phyloP scores from a whole-genome alignment of 2,113 vertebrate species.

The Clarias gariepinus region DNA sequence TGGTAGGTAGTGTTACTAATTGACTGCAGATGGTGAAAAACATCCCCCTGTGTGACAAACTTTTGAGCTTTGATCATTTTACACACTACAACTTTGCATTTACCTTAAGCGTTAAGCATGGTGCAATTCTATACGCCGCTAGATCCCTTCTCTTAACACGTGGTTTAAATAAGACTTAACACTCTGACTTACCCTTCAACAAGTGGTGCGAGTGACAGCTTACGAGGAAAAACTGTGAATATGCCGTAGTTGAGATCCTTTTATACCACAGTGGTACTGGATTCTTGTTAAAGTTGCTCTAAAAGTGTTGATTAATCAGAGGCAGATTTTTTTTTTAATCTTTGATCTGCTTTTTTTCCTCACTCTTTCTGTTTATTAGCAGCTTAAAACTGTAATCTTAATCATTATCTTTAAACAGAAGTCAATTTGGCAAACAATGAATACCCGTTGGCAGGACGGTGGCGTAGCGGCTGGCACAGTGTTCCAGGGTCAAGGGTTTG shows the following conservation, averaged over 20 bases:
- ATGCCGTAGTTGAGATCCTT: too few species aligned
- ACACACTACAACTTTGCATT: neutral
- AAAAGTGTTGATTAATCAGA: neutral
- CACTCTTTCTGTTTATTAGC: too few species aligned
- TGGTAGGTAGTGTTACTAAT: slow-evolving; percentile 11
- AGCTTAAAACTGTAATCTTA: too few species aligned
- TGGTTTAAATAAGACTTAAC: neutral
- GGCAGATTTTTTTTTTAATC: too few species aligned
- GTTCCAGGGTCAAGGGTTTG: too few species aligned
- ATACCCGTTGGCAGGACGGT: too few species aligned
- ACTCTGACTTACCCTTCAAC: neutral
- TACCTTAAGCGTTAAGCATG: neutral
- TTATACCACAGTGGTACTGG: neutral
- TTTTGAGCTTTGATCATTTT: slow-evolving; percentile 19
- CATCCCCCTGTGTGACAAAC: slow-evolving; percentile 4
- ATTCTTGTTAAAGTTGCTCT: neutral
- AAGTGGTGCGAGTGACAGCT: neutral
- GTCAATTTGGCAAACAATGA: too few species aligned
- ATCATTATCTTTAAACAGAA: too few species aligned
- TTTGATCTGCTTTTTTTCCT: too few species aligned
- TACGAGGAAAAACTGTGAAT: neutral
- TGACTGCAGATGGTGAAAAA: slow-evolving; percentile 9
- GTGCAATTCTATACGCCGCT: neutral
- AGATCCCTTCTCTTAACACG: neutral
- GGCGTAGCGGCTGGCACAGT: too few species aligned